Conservation (phyloP, 2,113 vertebrate genomes). For the Rissa tridactyla region DNA sequence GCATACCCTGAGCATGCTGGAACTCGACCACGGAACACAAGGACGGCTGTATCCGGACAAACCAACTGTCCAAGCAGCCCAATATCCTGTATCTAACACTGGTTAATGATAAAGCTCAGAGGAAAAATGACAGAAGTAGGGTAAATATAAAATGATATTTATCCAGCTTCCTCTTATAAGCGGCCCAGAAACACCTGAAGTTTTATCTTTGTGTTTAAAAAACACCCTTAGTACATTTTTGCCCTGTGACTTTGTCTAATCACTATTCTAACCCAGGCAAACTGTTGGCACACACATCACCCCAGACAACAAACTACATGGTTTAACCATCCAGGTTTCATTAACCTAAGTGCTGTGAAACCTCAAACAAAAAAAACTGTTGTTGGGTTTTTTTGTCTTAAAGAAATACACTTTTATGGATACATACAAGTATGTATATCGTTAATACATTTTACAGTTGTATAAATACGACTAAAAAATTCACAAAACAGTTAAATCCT, state of each 20-base stretch:
- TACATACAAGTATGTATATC: not conserved
- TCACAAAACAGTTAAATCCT: not conserved
- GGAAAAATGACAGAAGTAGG: not conserved
- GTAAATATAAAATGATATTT: not conserved
- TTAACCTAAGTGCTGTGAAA: not conserved
- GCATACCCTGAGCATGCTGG: accelerated
- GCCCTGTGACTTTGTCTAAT: not conserved
- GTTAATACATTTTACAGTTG: not conserved
- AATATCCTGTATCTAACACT: not conserved
- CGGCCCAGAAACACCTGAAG: not conserved
- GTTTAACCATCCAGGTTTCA: not conserved
- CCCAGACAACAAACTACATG: not conserved
- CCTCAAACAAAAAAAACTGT: not conserved
- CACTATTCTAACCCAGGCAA: not conserved
- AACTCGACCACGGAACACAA: not conserved
- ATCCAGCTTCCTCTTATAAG: not conserved
- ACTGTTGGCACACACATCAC: not conserved
- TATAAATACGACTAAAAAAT: not conserved
- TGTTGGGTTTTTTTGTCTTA: not conserved
- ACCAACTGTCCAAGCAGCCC: not conserved
- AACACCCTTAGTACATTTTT: not conserved
- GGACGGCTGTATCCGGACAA: not conserved
- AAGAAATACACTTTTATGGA: not conserved
- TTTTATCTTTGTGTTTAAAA: not conserved
- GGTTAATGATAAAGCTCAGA: not conserved